phyloP scores from a whole-genome alignment of 2,113 vertebrate genomes.

The Laterallus jamaicensis region DNA sequence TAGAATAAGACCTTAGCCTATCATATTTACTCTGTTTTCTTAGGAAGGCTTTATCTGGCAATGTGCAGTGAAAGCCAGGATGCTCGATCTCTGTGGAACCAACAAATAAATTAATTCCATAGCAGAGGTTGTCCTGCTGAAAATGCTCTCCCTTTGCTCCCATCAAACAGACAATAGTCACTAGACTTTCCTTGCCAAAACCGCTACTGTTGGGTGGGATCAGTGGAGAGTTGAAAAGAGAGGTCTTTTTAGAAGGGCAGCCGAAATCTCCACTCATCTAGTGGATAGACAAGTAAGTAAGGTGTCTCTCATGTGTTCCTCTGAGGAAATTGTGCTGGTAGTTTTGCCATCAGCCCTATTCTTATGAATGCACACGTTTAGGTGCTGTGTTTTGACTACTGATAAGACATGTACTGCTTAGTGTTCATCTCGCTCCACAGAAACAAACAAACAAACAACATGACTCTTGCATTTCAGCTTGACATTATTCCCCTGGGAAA shows the following conservation, averaged over 20 bases:
- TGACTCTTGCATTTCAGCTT: neutral
- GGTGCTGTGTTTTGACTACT: neutral
- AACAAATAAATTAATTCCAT: neutral
- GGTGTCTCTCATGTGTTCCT: neutral
- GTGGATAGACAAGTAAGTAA: neutral
- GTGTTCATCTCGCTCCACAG: neutral
- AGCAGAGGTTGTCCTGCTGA: neutral
- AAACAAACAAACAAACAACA: neutral
- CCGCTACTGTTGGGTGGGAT: neutral
- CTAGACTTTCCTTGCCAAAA: neutral
- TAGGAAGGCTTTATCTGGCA: neutral
- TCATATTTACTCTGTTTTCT: neutral
- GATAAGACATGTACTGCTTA: neutral
- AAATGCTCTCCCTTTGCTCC: neutral
- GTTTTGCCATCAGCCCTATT: neutral
- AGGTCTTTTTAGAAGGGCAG: neutral
- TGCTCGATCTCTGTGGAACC: neutral
- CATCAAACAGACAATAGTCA: neutral
- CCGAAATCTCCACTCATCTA: neutral
- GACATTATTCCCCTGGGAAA: neutral
- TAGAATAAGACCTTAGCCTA: neutral
- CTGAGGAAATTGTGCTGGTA: neutral
- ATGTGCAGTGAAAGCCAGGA: neutral
- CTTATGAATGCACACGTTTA: neutral
- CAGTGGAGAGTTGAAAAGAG: accelerated